Base-by-base conservation (phyloP, 2,113 vertebrate genomes). In the Verasper variegatus region DNA sequence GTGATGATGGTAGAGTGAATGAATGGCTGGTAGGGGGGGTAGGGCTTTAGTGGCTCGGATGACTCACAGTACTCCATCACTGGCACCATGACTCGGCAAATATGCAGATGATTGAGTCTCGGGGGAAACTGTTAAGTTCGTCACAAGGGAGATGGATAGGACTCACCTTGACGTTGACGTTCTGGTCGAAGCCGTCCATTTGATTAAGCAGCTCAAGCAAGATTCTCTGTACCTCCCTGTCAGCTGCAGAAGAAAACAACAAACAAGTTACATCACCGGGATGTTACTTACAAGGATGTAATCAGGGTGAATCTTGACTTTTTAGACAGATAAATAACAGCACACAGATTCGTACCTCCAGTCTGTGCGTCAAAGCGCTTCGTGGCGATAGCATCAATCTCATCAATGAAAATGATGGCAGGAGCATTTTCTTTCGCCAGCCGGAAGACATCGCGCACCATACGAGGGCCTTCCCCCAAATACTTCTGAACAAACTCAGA, bases 401-500 rank as follows among this genome's bases (percentile, higher is more conserved):
- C 97, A 0, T 98, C 97, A 6, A 98, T 98, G 88, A 98, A 98
- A 94, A 98, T 98, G 91, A 98, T 98, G 84, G 97, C 97, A 0
- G 97, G 97, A 0, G 97, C 97, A 0, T 98, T 98, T 92, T 98
- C 97, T 88, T 98, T 98, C n/a, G 97, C 97, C 92, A 98, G 91
- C 75, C 97, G 93, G 93, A 98, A 98, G 58, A 98, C 97, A 0
- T 98, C 97, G 0, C 97, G 94, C 47, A 98, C 97, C 97, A 98
- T 98, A 6, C 97, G 96, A 0, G 97, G 97, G 0, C 97, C 97
- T 79, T 98, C 97, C 0, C 97, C 97, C 87, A 98, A 86, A 90
- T 98, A 98, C 90, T 98, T 98, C 95, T 98, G 97, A 10, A 98
- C 97, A 21, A 98, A 98, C 92, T 98, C 97, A 0, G 97, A 98